Conservation (phyloP, 1,140 invertebrate species). For the Drosophila rhopaloa region DNA sequence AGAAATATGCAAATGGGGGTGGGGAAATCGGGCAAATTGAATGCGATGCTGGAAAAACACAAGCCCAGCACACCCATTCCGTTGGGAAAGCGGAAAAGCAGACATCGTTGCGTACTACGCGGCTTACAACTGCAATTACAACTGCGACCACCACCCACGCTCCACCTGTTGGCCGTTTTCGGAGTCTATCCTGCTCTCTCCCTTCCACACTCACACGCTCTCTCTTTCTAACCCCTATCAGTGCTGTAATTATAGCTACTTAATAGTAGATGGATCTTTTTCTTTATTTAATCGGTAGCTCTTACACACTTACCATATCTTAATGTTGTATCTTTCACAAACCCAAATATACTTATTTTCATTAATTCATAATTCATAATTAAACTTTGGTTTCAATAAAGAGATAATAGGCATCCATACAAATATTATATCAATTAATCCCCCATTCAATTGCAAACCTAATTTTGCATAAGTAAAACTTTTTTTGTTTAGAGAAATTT, state of each 20-base stretch:
- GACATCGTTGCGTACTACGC: conserved; percentile 53
- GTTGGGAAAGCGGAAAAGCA: conserved; percentile 2
- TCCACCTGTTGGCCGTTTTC: conserved; percentile 35
- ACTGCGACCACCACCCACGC: conserved; percentile 40
- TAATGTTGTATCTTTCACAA: no score
- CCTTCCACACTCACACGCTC: neutral
- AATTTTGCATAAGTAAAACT: no score
- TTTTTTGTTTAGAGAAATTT: no score
- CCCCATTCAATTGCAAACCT: no score
- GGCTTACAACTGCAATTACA: conserved; percentile 73
- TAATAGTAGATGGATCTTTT: neutral
- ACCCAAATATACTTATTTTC: no score
- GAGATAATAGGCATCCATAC: no score
- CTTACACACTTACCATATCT: neutral
- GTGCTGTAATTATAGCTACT: conserved; percentile 6
- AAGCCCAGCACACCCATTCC: neutral
- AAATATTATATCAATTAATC: no score
- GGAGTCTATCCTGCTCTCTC: neutral
- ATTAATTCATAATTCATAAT: no score
- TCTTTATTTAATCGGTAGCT: neutral
- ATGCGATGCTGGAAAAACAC: conserved; percentile 3
- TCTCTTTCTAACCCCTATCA: neutral
- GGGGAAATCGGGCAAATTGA: conserved; percentile 6
- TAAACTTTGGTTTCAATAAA: no score
- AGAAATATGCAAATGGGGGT: conserved; percentile 37